phyloP scores from a whole-genome alignment of 2,797 vertebrate species.

The Hephaestus fuliginosus region DNA sequence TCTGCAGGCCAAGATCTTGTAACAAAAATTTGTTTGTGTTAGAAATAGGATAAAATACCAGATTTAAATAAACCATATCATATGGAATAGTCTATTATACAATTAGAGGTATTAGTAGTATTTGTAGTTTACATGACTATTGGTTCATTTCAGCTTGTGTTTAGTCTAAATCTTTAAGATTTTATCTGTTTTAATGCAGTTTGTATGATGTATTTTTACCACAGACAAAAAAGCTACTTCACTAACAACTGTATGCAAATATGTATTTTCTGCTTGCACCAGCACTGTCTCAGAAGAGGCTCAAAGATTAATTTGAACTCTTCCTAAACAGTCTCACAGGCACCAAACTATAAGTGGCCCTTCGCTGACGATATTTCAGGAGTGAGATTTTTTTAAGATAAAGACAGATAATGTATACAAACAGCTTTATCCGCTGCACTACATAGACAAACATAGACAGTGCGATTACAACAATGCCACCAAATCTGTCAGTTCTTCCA shows the following conservation, averaged over 20 bases:
- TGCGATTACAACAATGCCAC: conserved; percentile 38
- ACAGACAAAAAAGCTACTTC: conserved; percentile 22
- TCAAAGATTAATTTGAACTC: conserved; percentile 47
- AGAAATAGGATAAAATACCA: not conserved
- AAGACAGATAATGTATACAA: conserved; percentile 12
- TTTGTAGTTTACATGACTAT: not conserved
- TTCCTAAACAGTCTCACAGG: conserved; percentile 32
- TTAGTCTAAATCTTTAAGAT: conserved; percentile 17
- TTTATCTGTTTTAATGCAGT: conserved; percentile 3
- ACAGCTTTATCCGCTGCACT: conserved; percentile 25
- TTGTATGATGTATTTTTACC: conserved; percentile 24
- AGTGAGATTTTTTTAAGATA: not conserved
- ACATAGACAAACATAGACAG: not conserved
- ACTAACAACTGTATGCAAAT: conserved; percentile 58
- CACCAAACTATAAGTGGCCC: conserved; percentile 18
- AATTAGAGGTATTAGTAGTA: not conserved
- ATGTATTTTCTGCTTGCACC: conserved; percentile 46
- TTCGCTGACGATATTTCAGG: conserved; percentile 15
- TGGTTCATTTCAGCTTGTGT: not conserved
- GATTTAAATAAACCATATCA: not conserved
- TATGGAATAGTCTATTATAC: not conserved
- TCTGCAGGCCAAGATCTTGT: not conserved
- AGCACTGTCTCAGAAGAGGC: conserved; percentile 27
- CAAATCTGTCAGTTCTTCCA: conserved; percentile 36
- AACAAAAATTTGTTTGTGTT: not conserved